These are phyloP conservation scores for Mohoua ochrocephala DNA, from an alignment of 2,113 vertebrate species.

Conservation along the genomic window DNA sequence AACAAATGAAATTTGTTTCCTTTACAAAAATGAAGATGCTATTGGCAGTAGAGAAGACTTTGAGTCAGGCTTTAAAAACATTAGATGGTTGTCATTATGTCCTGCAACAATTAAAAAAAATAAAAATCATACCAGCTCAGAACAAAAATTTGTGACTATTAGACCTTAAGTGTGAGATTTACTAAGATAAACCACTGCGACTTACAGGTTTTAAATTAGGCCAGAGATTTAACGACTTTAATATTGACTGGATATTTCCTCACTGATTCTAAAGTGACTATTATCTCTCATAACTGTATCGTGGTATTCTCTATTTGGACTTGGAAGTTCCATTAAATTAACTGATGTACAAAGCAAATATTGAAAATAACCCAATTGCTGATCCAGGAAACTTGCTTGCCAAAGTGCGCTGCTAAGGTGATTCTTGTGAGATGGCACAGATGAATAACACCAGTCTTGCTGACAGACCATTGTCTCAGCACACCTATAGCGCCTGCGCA, in stretches of 20 bases:
- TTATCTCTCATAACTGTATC: not conserved
- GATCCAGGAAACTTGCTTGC: not conserved
- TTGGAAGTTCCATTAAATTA: not conserved
- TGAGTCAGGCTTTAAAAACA: not conserved
- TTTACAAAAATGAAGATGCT: not conserved
- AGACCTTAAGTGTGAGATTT: not conserved
- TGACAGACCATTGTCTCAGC: not conserved
- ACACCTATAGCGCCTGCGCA: no score
- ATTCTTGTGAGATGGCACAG: rapidly evolving
- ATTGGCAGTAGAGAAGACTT: not conserved
- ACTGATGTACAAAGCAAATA: not conserved
- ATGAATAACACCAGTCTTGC: not conserved
- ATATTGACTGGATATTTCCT: not conserved
- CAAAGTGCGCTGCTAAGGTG: not conserved
- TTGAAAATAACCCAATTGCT: not conserved
- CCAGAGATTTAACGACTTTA: not conserved
- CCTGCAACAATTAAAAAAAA: not conserved
- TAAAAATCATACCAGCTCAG: not conserved
- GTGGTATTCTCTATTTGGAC: not conserved
- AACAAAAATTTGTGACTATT: not conserved
- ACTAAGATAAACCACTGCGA: not conserved
- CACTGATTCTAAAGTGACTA: not conserved
- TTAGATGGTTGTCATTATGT: not conserved
- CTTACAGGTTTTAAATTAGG: not conserved
- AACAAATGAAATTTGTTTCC: not conserved